Conservation (phyloP, 2,113 vertebrate species). For the Sander vitreus region DNA sequence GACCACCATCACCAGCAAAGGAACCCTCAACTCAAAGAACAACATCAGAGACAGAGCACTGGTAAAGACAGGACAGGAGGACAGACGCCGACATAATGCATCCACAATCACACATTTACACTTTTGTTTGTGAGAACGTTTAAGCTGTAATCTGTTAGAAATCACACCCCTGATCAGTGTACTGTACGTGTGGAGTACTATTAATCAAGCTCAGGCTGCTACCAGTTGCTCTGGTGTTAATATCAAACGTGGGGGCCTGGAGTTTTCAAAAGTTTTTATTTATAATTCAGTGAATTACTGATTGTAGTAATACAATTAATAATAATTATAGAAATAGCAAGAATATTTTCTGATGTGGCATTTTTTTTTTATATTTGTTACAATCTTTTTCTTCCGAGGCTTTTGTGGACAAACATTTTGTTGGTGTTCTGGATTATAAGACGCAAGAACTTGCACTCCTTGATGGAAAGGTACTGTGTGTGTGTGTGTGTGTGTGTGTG, state of each 20-base stretch:
- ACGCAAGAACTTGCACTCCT: conserved; percentile 81
- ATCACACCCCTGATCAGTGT: conserved; percentile 29
- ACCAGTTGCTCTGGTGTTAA: conserved; percentile 11
- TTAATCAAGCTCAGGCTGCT: conserved; percentile 32
- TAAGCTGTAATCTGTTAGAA: conserved; percentile 25
- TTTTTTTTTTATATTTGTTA: not conserved
- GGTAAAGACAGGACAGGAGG: conserved; percentile 75
- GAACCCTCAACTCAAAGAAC: conserved; percentile 82
- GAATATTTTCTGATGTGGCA: not conserved
- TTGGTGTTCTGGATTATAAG: conserved; percentile 89
- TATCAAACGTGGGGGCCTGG: not conserved
- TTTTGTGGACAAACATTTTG: conserved; percentile 86
- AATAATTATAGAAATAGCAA: no score
- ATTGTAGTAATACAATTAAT: no score
- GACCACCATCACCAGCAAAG: conserved; percentile 85
- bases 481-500: conserved; percentile 3
- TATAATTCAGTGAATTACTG: not conserved
- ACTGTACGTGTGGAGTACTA: conserved; percentile 39
- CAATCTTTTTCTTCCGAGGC: conserved; percentile 78
- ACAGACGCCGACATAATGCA: not conserved
- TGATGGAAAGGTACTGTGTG: conserved; percentile 83
- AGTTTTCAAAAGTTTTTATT: not conserved
- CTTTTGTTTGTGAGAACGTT: conserved; percentile 16
- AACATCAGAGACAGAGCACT: conserved; percentile 89
- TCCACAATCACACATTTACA: not conserved